Percentiles rank a stretch among this genome's conserved stretches.
These are phyloP conservation scores for Crotalus viridis DNA, from an alignment of 2,113 vertebrate species.

Conservation along the genomic window DNA sequence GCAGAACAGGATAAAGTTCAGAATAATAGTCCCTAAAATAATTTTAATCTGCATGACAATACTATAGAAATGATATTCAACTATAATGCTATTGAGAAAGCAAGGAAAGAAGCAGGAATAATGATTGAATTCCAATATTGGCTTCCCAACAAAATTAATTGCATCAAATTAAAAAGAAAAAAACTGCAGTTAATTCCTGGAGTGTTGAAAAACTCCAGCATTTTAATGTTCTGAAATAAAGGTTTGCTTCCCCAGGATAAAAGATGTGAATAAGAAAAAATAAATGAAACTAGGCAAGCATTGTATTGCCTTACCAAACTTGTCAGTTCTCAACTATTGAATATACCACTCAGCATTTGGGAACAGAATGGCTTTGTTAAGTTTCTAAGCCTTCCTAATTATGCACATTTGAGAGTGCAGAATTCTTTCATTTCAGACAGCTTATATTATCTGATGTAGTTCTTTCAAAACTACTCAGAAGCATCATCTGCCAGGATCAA, in stretches of 20 bases:
- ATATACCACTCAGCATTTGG: constrained; percentile 11
- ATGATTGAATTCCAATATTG: constrained; percentile 22
- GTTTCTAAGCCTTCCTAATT: constrained; percentile 52
- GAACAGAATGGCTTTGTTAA: constrained; percentile 42
- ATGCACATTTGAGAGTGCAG: constrained; percentile 41
- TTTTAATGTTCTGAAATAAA: constrained; percentile 12
- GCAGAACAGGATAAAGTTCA: not conserved
- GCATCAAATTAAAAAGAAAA: not conserved
- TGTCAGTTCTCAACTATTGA: constrained; percentile 35
- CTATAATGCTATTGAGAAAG: not conserved
- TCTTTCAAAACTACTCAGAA: constrained; percentile 61
- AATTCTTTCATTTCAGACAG: constrained; percentile 56
- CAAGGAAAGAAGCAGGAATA: not conserved
- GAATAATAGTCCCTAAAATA: not conserved
- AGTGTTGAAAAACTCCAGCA: constrained; percentile 8
- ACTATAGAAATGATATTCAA: constrained; percentile 6
- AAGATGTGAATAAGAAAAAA: constrained; percentile 9
- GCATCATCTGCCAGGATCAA: constrained; percentile 59
- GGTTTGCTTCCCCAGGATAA: not conserved
- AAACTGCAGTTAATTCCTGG: constrained; percentile 19
- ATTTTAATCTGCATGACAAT: not conserved
- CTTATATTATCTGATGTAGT: constrained; percentile 37
- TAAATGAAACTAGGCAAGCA: constrained; percentile 16
- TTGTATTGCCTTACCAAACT: constrained; percentile 12
- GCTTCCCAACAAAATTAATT: not conserved